Conservation (phyloP, 92 coral and sea anemone species). For the Muricea muricata region DNA sequence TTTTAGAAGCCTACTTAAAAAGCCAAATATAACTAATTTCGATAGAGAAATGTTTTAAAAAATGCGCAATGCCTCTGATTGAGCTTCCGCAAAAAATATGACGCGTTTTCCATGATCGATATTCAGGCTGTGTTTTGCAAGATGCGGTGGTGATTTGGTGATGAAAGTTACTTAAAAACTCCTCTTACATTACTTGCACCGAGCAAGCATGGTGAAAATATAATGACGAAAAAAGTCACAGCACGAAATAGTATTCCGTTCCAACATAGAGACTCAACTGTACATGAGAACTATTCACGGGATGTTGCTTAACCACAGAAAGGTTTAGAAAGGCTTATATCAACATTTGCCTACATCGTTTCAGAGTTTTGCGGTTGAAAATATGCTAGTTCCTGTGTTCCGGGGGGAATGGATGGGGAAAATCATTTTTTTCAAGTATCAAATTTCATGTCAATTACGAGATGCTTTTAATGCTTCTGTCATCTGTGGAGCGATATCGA, state of each 20-base stretch:
- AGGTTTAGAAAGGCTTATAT: neutral
- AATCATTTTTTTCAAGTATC: neutral
- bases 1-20: neutral
- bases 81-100: neutral
- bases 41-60: neutral
- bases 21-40: neutral
- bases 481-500: constrained; percentile 31
- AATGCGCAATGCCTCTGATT: neutral
- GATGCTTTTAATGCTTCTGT: constrained; percentile 42
- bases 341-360: neutral
- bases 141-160: constrained; percentile 34
- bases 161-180: constrained; percentile 21
- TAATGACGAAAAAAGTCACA: neutral
- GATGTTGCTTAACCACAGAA: no score
- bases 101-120: constrained; percentile 20
- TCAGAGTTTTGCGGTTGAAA: constrained; percentile 13
- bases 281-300: no score
- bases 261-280: no score
- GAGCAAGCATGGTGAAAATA: neutral
- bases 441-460: constrained; percentile 33
- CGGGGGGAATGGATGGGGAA: neutral
- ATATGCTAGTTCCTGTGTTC: neutral
- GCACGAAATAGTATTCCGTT: neutral
- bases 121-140: neutral
- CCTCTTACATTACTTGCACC: neutral